Conservation (phyloP, 2,888 invertebrate genomes). For the Ophonus ardosiacus region DNA sequence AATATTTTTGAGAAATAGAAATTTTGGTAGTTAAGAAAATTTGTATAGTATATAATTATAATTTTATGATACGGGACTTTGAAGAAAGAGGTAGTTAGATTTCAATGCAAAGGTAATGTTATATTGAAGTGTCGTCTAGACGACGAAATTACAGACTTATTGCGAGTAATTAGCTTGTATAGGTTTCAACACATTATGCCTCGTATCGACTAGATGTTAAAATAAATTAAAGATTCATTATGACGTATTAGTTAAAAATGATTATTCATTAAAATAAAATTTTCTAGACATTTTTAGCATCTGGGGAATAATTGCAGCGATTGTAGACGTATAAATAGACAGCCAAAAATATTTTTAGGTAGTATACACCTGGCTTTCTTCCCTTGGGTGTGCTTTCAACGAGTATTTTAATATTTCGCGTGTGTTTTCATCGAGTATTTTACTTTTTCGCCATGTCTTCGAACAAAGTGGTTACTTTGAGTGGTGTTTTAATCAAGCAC, state of each 20-base stretch:
- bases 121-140: no score
- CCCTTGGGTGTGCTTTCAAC: neutral
- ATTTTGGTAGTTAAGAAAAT: no score
- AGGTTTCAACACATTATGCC: neutral
- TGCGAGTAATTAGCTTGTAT: no score
- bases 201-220: neutral
- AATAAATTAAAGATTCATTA: neutral
- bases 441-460: neutral
- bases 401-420: no score
- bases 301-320: neutral
- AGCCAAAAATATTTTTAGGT: neutral
- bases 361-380: neutral
- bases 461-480: constrained; percentile 1
- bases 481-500: constrained; percentile 11
- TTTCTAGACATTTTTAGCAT: neutral
- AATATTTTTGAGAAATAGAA: no score
- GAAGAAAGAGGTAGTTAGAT: no score
- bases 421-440: neutral
- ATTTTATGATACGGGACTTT: no score
- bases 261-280: neutral
- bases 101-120: no score
- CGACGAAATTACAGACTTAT: no score
- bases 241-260: neutral
- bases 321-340: no score
- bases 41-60: no score